Percentiles rank a stretch among this genome's conserved stretches.
Evolutionary conservation across 1,140 invertebrate species (phyloP).

Genomic region (Polypedilum pembai): DNA sequence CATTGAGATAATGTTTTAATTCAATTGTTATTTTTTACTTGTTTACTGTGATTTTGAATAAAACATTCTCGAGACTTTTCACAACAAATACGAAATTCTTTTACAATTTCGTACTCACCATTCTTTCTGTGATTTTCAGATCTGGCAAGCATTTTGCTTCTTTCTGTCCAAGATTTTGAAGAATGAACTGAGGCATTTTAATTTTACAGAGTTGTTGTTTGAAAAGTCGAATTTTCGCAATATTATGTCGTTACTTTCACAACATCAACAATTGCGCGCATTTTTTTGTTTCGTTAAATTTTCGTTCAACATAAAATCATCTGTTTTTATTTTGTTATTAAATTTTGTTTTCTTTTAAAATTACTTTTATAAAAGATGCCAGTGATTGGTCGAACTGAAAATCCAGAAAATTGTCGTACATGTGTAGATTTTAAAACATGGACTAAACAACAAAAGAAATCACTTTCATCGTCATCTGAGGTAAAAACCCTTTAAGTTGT

Average conservation of each 20-base stretch:
- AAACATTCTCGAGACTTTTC: too few species aligned
- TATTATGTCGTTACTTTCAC: too few species aligned
- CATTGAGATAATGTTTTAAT: background rate
- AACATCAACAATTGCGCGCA: background rate
- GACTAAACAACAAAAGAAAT: slow-evolving; percentile 54
- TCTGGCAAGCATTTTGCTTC: background rate
- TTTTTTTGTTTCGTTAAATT: background rate
- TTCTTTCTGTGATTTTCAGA: background rate
- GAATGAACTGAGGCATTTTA: background rate
- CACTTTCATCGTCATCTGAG: slow-evolving; percentile 23
- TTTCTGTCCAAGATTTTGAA: background rate
- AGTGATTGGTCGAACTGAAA: background rate
- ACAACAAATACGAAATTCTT: too few species aligned
- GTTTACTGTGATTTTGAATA: too few species aligned
- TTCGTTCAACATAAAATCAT: background rate
- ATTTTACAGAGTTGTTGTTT: background rate
- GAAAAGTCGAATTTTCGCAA: background rate
- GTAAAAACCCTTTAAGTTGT: slow-evolving; percentile 30
- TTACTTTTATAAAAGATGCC: slow-evolving; percentile 1
- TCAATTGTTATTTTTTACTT: background rate
- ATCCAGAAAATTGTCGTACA: slow-evolving; percentile 49
- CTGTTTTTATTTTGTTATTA: background rate
- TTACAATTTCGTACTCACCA: too few species aligned
- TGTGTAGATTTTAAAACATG: slow-evolving; percentile 67
- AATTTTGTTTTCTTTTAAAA: background rate